Evolutionary conservation across 2,113 vertebrate species (phyloP), one percentile per base, ranked within the genome.

Genomic region (Symphodus melops): DNA sequence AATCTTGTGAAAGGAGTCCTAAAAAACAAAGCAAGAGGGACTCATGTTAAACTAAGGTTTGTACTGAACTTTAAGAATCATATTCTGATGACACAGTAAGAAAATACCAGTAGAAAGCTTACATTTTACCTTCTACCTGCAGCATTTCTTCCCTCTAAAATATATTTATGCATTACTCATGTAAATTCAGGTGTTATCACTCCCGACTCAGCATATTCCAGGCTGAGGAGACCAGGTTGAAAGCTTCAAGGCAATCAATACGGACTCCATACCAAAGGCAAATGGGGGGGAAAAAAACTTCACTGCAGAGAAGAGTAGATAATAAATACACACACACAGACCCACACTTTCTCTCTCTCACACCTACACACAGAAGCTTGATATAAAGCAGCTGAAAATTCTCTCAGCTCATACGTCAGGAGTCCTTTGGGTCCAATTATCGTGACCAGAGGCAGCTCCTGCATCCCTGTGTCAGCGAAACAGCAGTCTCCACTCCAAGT

Each of bases 211-310:
- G 83, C 88, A 73, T 63, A 66, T 80, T 76, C 28, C 37, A 77
- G 61, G 54, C 75, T 23, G 68, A 73, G 72, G 71, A 46, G 68
- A 77, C 74, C 69, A 70, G 66, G 65, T 70, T 75, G 68, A 78
- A 81, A 59, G 78, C 68, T 73, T 87, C 80, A 14, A 79, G 77
- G 81, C 75, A 66, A 89, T 90, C 92, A 96, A 98, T 92, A 97
- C 96, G 82, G 95, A 97, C 1, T 96, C 94, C 87, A 96, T 97
- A 90, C 68, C 14, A 81, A 69, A 77, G n/a, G 68, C 62, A 68
- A 63, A 78, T 51, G 25, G 28, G 28, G 64, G 28, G 76, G 71
- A 75, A 77, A 72, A 78, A 72, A 82, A 33, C 49, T 61, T 78
- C 44, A 52, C 71, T 61, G 77, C 71, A 23, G 69, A 81, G 49